Evolutionary conservation across 2,113 vertebrate genomes (phyloP), one percentile per base, ranked within the genome.

Genomic region (Herpetotheres cachinnans): DNA sequence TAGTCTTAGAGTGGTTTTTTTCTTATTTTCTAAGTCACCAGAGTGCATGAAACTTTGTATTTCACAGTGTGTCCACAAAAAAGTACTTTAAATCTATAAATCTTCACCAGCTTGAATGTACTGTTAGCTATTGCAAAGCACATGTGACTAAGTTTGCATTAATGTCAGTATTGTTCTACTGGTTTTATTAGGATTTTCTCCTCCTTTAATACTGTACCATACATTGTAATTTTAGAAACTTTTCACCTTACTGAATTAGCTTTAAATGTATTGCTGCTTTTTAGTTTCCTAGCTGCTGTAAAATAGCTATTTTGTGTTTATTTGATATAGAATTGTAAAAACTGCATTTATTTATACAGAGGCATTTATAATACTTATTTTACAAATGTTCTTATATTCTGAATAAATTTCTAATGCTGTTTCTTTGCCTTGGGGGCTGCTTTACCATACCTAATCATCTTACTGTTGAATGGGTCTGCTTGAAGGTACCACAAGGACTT

Each of bases 261-360:
- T 96, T 96, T 95, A 89, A 94, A 81, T 84, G 84, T 96, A 93
- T 95, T 94, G 76, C 95, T 96, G 94, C 90, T 96, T 97, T 95
- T 96, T 97, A 93, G 82, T 96, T 98, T 91, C 49, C 93, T 98
- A 98, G 98, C 86, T 79, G 96, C 96, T 98, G 98, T 98, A 98
- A 98, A 97, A 98, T 97, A 96, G 98, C 95, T 93, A 88, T 93
- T 97, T 96, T 97, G 92, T 98, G 96, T 98, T 97, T 93, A 94
- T 98, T 98, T 98, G 97, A 98, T 98, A 98, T 94, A 98, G 97
- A 98, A 98, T 83, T 98, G 97, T 98, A 98, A 96, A 98, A 98
- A 93, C 96, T 93, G 95, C 98, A 98, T 98, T 98, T 98, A 99
- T 99, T 99, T 99, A 98, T 99, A 98, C 98, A 99, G 98, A 99